Percentiles rank a stretch among this genome's conserved stretches.
Conservation (phyloP, 2,888 invertebrate species). For the Meganola albula region DNA sequence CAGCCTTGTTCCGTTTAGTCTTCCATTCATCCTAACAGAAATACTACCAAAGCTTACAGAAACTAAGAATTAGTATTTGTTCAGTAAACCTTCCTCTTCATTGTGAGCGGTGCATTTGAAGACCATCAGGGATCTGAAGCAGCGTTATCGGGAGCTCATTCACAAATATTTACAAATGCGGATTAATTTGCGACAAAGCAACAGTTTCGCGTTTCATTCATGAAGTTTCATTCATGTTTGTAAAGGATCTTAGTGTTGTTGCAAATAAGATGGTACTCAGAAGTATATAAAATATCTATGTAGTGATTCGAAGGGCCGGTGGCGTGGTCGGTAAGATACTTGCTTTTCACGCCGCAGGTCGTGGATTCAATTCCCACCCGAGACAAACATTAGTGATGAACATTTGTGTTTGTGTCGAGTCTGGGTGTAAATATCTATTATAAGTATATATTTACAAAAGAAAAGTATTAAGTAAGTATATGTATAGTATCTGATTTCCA, state of each 20-base stretch:
- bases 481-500: too few species aligned
- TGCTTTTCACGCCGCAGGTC: too few species aligned
- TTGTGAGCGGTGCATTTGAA: slow-evolving; percentile 28
- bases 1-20: not conserved
- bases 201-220: slow-evolving; percentile 27
- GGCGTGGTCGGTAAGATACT: too few species aligned
- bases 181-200: slow-evolving; percentile 35
- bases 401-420: too few species aligned
- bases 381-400: too few species aligned
- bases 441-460: too few species aligned
- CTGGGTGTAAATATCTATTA: too few species aligned
- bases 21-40: not conserved
- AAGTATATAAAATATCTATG: too few species aligned
- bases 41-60: slow-evolving; percentile 9
- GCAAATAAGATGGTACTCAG: not conserved
- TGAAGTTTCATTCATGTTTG: slow-evolving; percentile 41
- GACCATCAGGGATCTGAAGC: slow-evolving; percentile 11
- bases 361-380: too few species aligned
- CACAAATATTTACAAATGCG: slow-evolving; percentile 64
- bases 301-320: too few species aligned
- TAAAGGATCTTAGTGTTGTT: slow-evolving; percentile 26
- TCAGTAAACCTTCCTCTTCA: slow-evolving; percentile 27
- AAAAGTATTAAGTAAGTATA: too few species aligned
- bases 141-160: slow-evolving; percentile 40
- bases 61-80: slow-evolving; percentile 1